These are phyloP conservation scores for Tyrannus savana DNA, from an alignment of 2,113 vertebrate species.

Conservation along the genomic window DNA sequence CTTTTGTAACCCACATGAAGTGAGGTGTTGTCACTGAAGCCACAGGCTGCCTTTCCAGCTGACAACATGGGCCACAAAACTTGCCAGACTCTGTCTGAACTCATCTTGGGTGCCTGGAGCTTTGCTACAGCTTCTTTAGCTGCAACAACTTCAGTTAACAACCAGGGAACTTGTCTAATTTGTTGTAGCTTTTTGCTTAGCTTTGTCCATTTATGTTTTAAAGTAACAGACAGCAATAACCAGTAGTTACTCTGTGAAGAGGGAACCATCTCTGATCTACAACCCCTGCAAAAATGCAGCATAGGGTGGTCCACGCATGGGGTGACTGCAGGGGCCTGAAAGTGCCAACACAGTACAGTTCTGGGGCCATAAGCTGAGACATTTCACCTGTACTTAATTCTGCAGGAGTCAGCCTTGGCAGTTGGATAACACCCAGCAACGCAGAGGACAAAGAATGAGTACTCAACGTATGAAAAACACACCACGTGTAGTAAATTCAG, in stretches of 20 bases:
- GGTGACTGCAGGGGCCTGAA: background rate
- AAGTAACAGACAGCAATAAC: background rate
- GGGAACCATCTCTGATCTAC: background rate
- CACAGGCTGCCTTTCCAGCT: background rate
- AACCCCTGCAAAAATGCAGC: background rate
- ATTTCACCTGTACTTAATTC: background rate
- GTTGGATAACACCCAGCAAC: background rate
- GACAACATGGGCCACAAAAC: background rate
- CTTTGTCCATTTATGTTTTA: background rate
- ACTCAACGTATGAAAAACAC: background rate
- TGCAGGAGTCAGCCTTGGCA: background rate
- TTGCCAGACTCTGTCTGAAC: background rate
- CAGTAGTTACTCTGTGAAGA: background rate
- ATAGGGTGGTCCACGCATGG: too few relatives aligned
- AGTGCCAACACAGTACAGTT: background rate
- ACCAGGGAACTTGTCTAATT: background rate
- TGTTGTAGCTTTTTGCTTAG: background rate
- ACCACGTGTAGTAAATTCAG: background rate
- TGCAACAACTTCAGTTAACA: background rate
- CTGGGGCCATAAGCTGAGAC: background rate
- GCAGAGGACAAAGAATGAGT: background rate
- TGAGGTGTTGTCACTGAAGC: background rate
- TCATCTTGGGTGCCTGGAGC: background rate
- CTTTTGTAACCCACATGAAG: background rate
- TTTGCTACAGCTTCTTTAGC: background rate